Evolutionary conservation across 2,888 invertebrate genomes (phyloP).

Genomic region (Portevinia maculata): DNA sequence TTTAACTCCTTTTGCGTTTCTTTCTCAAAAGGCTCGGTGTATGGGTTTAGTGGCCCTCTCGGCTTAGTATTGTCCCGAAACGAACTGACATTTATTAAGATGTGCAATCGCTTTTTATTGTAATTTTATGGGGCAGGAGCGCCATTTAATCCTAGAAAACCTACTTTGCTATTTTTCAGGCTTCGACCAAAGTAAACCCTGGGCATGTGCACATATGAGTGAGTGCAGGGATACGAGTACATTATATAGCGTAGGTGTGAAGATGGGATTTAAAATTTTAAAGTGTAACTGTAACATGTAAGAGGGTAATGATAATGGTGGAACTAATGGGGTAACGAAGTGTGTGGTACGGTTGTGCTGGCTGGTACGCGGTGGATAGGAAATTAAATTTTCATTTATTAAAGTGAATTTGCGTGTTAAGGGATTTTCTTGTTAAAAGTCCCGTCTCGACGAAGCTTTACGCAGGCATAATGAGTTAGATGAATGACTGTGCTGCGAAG

Average conservation of each 20-base stretch:
- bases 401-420: constrained; percentile 72
- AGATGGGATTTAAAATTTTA: constrained; percentile 67
- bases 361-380: constrained; percentile 2
- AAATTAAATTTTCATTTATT: constrained; percentile 73
- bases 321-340: constrained; percentile 56
- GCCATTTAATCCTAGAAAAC: constrained; percentile 54
- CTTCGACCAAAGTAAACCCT: constrained; percentile 29
- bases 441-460: constrained; percentile 56
- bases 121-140: constrained; percentile 65
- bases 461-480: constrained; percentile 31
- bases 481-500: constrained; percentile 26
- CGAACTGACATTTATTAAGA: constrained; percentile 73
- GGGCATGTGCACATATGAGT: neutral
- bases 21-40: neutral
- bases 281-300: constrained; percentile 67
- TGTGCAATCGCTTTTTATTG: constrained; percentile 74
- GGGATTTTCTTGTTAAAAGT: constrained; percentile 55
- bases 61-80: constrained; percentile 67
- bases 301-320: constrained; percentile 71
- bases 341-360: constrained; percentile 5
- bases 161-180: constrained; percentile 22
- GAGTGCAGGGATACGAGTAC: neutral
- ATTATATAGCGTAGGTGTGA: constrained; percentile 48
- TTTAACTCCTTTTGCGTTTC: constrained; percentile 7
- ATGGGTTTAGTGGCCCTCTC: constrained; percentile 21